Conservation (phyloP, 2,113 vertebrate species). For the Odontophorus gujanensis region DNA sequence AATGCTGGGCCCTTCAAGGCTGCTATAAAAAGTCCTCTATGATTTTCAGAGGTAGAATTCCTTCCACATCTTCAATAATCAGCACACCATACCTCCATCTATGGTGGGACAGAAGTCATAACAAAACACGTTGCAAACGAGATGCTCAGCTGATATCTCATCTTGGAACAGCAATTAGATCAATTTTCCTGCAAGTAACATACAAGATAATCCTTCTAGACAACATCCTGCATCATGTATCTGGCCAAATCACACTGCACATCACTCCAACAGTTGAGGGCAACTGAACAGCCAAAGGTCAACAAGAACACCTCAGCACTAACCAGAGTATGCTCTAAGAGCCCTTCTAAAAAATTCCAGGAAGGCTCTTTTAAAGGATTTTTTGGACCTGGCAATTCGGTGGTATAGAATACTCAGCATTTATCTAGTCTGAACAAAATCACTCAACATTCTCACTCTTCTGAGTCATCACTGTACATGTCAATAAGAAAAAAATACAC, state of each 20-base stretch:
- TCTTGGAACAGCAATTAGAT: background rate
- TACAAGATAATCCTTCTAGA: background rate
- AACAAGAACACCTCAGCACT: background rate
- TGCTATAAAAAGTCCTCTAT: background rate
- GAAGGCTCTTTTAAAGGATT: background rate
- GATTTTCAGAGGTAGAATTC: background rate
- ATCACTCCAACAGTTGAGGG: background rate
- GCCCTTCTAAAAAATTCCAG: background rate
- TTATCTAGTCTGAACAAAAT: background rate
- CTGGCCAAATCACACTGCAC: background rate
- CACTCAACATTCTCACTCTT: background rate
- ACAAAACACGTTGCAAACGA: background rate
- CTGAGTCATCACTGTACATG: background rate
- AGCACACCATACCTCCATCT: background rate
- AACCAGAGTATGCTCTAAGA: accelerated
- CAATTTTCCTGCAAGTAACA: background rate
- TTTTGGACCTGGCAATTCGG: background rate
- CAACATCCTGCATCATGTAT: background rate
- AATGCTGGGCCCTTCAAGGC: constrained; percentile 7
- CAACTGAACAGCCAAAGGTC: background rate
- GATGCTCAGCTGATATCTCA: background rate
- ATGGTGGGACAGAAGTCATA: background rate
- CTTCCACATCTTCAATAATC: background rate
- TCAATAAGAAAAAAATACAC: background rate
- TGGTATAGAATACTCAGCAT: background rate